Evolutionary conservation across 2,888 invertebrate genomes (phyloP).

Genomic region (Alviniconcha strummeri): DNA sequence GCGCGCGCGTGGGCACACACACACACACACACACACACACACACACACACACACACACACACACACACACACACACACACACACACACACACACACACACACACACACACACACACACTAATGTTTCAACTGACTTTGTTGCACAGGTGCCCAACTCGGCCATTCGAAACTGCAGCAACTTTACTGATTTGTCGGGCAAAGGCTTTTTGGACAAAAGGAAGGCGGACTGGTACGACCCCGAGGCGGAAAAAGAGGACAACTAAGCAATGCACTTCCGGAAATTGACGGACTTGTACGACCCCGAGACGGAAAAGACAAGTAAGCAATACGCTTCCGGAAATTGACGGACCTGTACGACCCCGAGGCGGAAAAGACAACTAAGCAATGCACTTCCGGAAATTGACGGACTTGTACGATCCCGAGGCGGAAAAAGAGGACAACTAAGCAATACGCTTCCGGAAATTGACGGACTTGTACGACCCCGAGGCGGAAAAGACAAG

Average conservation of each 20-base stretch:
- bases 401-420: too few relatives aligned
- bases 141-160: conserved; percentile 60
- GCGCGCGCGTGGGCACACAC: too few relatives aligned
- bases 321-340: neutral
- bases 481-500: too few relatives aligned
- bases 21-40: too few relatives aligned
- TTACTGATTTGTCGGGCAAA: conserved; percentile 63
- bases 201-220: conserved; percentile 56
- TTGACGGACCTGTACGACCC: too few relatives aligned
- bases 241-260: neutral
- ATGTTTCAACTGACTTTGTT: neutral
- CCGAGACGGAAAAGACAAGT: neutral
- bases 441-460: neutral
- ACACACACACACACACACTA: neutral
- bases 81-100: conserved; percentile 9
- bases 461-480: too few relatives aligned
- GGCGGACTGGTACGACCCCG: conserved; percentile 26
- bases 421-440: too few relatives aligned
- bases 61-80: conserved; percentile 7
- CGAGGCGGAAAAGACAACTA: too few relatives aligned
- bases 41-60: too few relatives aligned
- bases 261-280: neutral
- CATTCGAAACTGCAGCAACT: conserved; percentile 57
- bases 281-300: neutral
- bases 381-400: too few relatives aligned